Base-by-base conservation (phyloP, 2,797 vertebrate genomes). In the Gila robusta region DNA sequence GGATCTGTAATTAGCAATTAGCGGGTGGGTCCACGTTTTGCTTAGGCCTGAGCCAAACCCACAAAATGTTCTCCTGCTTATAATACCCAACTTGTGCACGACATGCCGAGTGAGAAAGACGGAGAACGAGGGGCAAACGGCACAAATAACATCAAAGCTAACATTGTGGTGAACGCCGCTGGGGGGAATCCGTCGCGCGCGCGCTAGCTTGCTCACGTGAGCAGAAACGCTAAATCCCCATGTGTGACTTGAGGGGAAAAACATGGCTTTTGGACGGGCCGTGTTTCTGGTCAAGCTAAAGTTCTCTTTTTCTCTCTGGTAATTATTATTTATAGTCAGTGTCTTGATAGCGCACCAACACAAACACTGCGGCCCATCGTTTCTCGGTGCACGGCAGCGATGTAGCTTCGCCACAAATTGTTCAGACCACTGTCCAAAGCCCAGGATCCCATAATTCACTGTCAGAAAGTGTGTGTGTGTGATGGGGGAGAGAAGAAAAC, bases 1-100 rank as follows among this genome's bases (percentile, higher is more conserved):
- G 92, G 95, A 95, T 94, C 95, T 96, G 94, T 96, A 96, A 96
- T 96, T 96, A 95, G 94, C 94, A 95, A 96, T 96, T 96, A 96
- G 94, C 91, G 93, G 95, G 93, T 91, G 92, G 93, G 93, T 96
- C 94, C 94, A 95, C 94, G 93, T 95, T 96, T 95, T 94, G 91
- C 94, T 95, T 92, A 90, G 91, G 92, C 88, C 88, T 54, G 70
- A 84, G 94, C 95, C 94, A 96, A 96, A 96, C 90, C 96, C 95
- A 95, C 95, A 94, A 95, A 95, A 96, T 95, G 95, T 96, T 95
- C 94, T 95, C 91, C 92, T 92, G 93, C 94, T 95, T 95, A 93
- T 94, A 95, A 95, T 94, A 95, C 92, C 86, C 88, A 89, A 91
- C 89, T 94, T 90, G 91, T 91, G 95, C 93, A 87, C 80, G 92